These are phyloP conservation scores for Spodoptera littoralis DNA, from an alignment of 2,888 invertebrate genomes.

Conservation along the genomic window DNA sequence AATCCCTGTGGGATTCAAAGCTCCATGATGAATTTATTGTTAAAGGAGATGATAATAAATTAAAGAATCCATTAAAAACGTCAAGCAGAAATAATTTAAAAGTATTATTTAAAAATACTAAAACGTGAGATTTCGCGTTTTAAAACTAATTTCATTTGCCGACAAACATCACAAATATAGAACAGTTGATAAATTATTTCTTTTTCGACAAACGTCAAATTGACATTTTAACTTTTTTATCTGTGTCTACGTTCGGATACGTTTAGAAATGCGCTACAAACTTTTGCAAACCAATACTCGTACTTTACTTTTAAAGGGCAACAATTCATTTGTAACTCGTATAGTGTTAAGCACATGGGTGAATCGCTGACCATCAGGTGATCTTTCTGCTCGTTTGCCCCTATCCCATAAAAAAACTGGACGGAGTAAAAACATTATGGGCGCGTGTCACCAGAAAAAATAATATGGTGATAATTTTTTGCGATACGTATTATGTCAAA, in stretches of 20 bases:
- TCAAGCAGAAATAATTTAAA: constrained; percentile 7
- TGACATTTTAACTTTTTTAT: constrained; percentile 1
- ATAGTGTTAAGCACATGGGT: no score
- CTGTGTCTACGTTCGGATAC: constrained; percentile 6
- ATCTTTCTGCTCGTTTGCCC: no score
- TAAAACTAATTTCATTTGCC: background rate
- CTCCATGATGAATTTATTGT: constrained; percentile 23
- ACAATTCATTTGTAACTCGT: no score
- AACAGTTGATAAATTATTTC: constrained; percentile 3
- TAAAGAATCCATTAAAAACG: constrained; percentile 5
- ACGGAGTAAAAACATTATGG: constrained; percentile 7
- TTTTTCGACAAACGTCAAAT: constrained; percentile 16
- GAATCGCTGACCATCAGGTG: no score
- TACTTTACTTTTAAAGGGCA: no score
- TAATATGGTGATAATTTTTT: constrained; percentile 50
- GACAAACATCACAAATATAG: constrained; percentile 14
- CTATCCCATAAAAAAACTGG: no score
- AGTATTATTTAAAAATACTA: no score
- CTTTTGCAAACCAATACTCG: no score
- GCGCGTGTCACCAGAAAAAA: constrained; percentile 51
- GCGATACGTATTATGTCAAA: constrained; percentile 55
- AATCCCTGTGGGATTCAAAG: background rate
- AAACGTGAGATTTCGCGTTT: background rate
- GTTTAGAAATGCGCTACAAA: background rate
- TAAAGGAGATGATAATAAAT: constrained; percentile 1